A percentile compares a stretch with the other conserved stretches of the same genome.
Evolutionary conservation across 2,888 invertebrate genomes (phyloP).

Genomic region (Rhagonycha fulva): DNA sequence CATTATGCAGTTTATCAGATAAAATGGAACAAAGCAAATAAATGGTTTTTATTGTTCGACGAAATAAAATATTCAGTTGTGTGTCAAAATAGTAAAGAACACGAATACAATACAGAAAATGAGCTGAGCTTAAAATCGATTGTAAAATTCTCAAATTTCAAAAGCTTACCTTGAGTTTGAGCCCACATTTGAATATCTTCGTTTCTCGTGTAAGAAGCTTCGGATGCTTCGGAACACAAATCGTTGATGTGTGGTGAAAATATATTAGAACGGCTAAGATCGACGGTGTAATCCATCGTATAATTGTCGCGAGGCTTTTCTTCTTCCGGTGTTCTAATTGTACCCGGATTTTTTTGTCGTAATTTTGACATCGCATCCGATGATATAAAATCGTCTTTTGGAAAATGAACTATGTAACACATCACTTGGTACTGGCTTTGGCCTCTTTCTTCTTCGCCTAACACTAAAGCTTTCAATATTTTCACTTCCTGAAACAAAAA

Average conservation of each 20-base stretch:
- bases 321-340: slow-evolving; percentile 85
- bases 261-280: slow-evolving; percentile 67
- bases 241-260: slow-evolving; percentile 76
- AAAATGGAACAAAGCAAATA: not conserved
- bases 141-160: not conserved
- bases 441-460: slow-evolving; percentile 91
- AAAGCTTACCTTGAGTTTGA: slow-evolving; percentile 68
- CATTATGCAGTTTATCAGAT: not conserved
- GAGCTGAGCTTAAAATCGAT: not conserved
- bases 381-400: slow-evolving; percentile 92
- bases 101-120: not conserved
- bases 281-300: slow-evolving; percentile 82
- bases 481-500: slow-evolving; percentile 79
- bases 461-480: slow-evolving; percentile 83
- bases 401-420: slow-evolving; percentile 89
- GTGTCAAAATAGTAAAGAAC: not conserved
- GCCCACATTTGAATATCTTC: slow-evolving; percentile 82
- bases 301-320: slow-evolving; percentile 83
- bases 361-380: slow-evolving; percentile 96
- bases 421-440: slow-evolving; percentile 87
- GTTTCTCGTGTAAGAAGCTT: slow-evolving; percentile 76
- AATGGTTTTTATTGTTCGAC: not conserved
- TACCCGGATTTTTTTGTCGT: slow-evolving; percentile 70
- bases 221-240: slow-evolving; percentile 78
- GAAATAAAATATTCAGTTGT: not conserved